phyloP scores from a whole-genome alignment of 2,888 invertebrate genomes.

The Polyploca ridens region DNA sequence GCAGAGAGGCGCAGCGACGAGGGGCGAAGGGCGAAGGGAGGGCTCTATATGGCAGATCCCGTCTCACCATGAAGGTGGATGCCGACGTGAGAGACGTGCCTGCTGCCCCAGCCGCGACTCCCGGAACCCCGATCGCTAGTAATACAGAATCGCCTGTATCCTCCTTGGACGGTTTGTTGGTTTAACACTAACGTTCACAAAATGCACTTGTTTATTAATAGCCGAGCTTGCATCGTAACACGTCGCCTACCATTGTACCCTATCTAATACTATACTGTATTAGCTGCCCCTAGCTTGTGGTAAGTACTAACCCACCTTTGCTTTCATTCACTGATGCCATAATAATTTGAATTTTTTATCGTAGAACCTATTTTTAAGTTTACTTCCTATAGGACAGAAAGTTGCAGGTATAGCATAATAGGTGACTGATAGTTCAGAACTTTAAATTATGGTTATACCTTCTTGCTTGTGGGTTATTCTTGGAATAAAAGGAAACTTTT shows the following conservation, averaged over 20 bases:
- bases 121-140: slow-evolving; percentile 67
- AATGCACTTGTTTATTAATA: slow-evolving; percentile 48
- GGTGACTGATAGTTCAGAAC: too few species aligned
- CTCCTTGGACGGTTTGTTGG: slow-evolving; percentile 79
- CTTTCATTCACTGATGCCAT: neutral
- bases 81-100: slow-evolving; percentile 67
- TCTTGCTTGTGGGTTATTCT: too few species aligned
- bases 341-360: neutral
- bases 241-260: slow-evolving; percentile 28
- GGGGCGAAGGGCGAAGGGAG: slow-evolving; percentile 33
- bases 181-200: slow-evolving; percentile 48
- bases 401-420: too few species aligned
- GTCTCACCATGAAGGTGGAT: slow-evolving; percentile 66
- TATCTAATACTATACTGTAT: slow-evolving; percentile 35
- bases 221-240: slow-evolving; percentile 43
- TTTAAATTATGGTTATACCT: too few species aligned
- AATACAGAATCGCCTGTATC: slow-evolving; percentile 77
- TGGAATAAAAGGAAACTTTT: too few species aligned
- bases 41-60: slow-evolving; percentile 58
- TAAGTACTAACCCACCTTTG: slow-evolving; percentile 18
- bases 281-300: slow-evolving; percentile 35
- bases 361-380: neutral
- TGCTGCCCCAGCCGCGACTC: slow-evolving; percentile 53
- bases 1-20: slow-evolving; percentile 44
- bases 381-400: neutral